Percentiles rank a stretch among this genome's conserved stretches.
Conservation (phyloP, 2,797 vertebrate genomes). For the Podargus strigoides region DNA sequence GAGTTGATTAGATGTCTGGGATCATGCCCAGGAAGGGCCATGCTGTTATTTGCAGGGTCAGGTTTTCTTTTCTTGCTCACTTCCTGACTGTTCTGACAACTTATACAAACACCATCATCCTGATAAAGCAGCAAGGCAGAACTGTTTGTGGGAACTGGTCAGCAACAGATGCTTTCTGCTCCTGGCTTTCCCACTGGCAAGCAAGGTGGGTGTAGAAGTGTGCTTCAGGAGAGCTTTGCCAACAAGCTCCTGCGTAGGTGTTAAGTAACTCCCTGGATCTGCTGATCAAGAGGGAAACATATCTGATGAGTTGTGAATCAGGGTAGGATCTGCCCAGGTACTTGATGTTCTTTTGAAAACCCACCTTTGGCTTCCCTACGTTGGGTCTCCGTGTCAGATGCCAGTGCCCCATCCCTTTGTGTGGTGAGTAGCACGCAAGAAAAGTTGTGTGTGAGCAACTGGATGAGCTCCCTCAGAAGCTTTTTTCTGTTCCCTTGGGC, state of each 20-base stretch:
- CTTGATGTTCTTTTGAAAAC: neutral
- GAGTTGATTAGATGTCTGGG: neutral
- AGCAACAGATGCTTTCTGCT: neutral
- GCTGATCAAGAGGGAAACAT: neutral
- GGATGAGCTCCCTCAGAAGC: neutral
- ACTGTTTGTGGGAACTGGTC: neutral
- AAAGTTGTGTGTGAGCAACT: neutral
- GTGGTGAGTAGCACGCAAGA: neutral
- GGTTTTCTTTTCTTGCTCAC: neutral
- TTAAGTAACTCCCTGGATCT: neutral
- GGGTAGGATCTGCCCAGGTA: neutral
- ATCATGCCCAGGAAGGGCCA: neutral
- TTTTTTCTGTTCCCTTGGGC: neutral
- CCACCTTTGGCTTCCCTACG: neutral
- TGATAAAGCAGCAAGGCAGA: neutral
- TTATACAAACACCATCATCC: neutral
- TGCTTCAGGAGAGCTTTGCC: neutral
- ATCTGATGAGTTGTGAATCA: neutral
- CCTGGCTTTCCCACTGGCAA: neutral
- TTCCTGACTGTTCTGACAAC: neutral
- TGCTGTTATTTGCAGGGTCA: neutral
- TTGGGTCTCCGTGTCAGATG: neutral
- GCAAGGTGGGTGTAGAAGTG: no score
- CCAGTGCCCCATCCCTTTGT: neutral
- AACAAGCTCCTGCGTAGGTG: fast-evolving